Conservation (phyloP, 2,888 invertebrate species). For the Zygogramma bicolorata region DNA sequence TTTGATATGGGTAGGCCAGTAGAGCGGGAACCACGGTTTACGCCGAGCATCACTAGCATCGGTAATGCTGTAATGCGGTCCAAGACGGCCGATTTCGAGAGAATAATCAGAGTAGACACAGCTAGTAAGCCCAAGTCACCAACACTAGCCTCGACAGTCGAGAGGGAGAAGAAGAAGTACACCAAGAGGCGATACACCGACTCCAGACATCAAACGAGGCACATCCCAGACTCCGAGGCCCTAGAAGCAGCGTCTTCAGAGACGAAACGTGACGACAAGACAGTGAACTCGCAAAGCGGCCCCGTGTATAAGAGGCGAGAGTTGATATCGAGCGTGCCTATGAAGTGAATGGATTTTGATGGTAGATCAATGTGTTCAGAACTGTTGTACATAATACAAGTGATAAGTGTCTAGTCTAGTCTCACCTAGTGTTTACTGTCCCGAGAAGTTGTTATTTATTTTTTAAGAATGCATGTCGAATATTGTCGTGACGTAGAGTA, state of each 20-base stretch:
- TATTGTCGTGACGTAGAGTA: conserved; percentile 51
- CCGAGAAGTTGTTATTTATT: conserved; percentile 54
- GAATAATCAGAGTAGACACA: conserved; percentile 70
- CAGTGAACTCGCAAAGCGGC: conserved; percentile 58
- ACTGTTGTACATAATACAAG: conserved; percentile 44
- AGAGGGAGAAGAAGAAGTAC: conserved; percentile 72
- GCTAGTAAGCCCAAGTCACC: conserved; percentile 63
- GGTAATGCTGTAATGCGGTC: conserved; percentile 76
- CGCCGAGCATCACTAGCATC: conserved; percentile 75
- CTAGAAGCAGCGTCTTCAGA: conserved; percentile 59
- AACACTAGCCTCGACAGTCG: conserved; percentile 60
- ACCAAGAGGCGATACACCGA: conserved; percentile 73
- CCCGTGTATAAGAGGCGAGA: conserved; percentile 84
- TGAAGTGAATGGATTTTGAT: conserved; percentile 49
- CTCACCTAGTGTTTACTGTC: conserved; percentile 50
- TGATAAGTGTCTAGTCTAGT: conserved; percentile 54
- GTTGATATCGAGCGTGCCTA: conserved; percentile 82
- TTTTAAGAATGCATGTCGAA: conserved; percentile 53
- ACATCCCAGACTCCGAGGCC: conserved; percentile 70
- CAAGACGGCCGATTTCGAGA: conserved; percentile 77
- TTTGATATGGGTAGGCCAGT: conserved; percentile 22
- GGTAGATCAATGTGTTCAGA: conserved; percentile 50
- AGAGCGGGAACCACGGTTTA: conserved; percentile 64
- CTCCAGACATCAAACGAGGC: conserved; percentile 72
- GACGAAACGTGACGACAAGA: conserved; percentile 48